A percentile compares a stretch with the other conserved stretches of the same genome.
Evolutionary conservation across 1,140 invertebrate genomes (phyloP).

Genomic region (Helicoverpa armigera): DNA sequence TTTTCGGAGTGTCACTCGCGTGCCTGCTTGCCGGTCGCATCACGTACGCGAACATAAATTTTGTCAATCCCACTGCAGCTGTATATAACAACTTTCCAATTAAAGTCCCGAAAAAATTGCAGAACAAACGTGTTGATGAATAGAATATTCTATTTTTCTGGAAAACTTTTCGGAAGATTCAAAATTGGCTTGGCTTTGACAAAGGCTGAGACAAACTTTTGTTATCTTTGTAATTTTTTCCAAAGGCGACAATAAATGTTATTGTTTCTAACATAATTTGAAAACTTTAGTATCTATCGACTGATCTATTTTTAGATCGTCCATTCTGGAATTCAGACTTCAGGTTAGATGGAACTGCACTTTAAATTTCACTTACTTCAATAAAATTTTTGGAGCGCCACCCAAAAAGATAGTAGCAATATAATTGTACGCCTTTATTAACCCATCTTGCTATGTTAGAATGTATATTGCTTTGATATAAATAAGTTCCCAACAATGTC

Average conservation of each 20-base stretch:
- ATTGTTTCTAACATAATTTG: neutral
- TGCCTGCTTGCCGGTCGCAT: slow-evolving; percentile 12
- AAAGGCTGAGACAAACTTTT: neutral
- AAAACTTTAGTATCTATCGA: neutral
- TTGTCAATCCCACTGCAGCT: slow-evolving; percentile 38
- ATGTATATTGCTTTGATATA: too few relatives aligned
- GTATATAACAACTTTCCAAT: slow-evolving; percentile 44
- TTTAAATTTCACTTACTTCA: too few relatives aligned
- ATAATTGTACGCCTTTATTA: too few relatives aligned
- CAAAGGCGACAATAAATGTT: neutral
- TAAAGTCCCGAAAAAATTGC: slow-evolving; percentile 28
- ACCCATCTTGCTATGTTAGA: too few relatives aligned
- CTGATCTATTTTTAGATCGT: too few relatives aligned
- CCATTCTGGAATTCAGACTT: too few relatives aligned
- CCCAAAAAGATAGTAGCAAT: too few relatives aligned
- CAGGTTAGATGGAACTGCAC: too few relatives aligned
- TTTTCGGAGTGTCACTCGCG: slow-evolving; percentile 14
- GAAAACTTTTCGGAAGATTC: neutral
- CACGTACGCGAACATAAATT: slow-evolving; percentile 34
- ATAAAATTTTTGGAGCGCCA: too few relatives aligned
- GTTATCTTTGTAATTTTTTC: neutral
- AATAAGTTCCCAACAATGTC: too few relatives aligned
- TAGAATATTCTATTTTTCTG: neutral
- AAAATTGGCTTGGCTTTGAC: neutral
- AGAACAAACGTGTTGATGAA: slow-evolving; percentile 4